Evolutionary conservation across 2,888 invertebrate genomes (phyloP), one percentile per base, ranked within the genome.

Genomic region (Lycaena phlaeas): DNA sequence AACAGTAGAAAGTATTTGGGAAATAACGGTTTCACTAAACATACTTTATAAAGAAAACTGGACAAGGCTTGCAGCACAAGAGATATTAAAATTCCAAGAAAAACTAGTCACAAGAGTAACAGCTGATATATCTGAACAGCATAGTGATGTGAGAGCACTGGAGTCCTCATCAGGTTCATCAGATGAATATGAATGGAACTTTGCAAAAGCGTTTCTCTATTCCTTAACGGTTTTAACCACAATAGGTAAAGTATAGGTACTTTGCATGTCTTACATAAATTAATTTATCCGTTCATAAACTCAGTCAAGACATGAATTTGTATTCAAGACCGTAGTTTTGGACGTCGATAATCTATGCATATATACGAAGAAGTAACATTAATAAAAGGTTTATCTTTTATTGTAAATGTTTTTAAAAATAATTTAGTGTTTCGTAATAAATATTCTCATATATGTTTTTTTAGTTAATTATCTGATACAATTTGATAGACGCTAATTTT

Each of bases 201-300:
- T 94, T 59, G 93, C 94, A 14, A 92, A 92, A 68, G 95, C 97
- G 14, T 97, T 97, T 73, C 88, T 97, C 38, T 97, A 97, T 77
- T 96, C 96, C 4, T 87, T 97, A 56, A 97, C 97, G 26, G 95
- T 97, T 43, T 88, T 97, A 46, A 97, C 96, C 14, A 97, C 94
- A 46, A 93, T 94, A 61, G 94, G 94, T 94, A 81, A 90, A 26
- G n/a, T 14, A 25, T 12, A n/a, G n/a, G n/a, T n/a, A n/a, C n/a
- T n/a, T n/a, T n/a, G n/a, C n/a, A n/a, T n/a, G n/a, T n/a, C n/a
- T n/a, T n/a, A n/a, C n/a, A n/a, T n/a, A n/a, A n/a, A n/a, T n/a
- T n/a, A n/a, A n/a, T n/a, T n/a, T n/a, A n/a, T n/a, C n/a, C n/a
- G n/a, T n/a, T n/a, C n/a, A n/a, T n/a, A n/a, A n/a, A n/a, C n/a